A percentile compares a stretch with the other conserved stretches of the same genome.
phyloP scores from a whole-genome alignment of 2,888 invertebrate species.

The Cosmia pyralina region DNA sequence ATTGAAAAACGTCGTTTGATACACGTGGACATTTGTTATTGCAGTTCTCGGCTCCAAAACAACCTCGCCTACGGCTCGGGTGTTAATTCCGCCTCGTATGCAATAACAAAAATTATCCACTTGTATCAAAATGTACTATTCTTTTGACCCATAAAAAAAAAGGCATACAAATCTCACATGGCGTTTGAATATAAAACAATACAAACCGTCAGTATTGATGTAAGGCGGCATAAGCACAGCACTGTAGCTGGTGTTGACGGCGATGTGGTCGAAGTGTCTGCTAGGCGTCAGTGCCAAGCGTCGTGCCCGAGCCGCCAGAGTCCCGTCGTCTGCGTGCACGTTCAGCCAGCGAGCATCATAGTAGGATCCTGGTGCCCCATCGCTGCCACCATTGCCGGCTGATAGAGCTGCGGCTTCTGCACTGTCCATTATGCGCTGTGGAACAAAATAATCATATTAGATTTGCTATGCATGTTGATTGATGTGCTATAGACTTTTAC shows the following conservation, averaged over 20 bases:
- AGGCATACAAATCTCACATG: not conserved
- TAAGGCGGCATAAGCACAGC: constrained; percentile 96
- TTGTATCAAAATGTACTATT: no score
- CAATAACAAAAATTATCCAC: no score
- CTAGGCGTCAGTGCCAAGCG: constrained; percentile 93
- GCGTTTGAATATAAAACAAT: not conserved
- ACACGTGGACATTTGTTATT: no score
- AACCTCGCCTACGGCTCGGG: no score
- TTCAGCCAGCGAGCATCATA: constrained; percentile 96
- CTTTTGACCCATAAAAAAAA: no score
- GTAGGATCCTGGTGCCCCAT: constrained; percentile 91
- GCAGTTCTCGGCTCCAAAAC: no score
- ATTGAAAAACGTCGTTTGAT: no score
- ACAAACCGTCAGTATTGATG: constrained; percentile 92
- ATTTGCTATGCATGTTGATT: no score
- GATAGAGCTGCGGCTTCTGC: constrained; percentile 95
- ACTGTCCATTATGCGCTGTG: constrained; percentile 96
- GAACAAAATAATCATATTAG: constrained; percentile 7
- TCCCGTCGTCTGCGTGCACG: constrained; percentile 94
- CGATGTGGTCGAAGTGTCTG: constrained; percentile 96
- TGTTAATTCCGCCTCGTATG: no score
- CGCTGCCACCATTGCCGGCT: constrained; percentile 89
- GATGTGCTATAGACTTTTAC: not conserved
- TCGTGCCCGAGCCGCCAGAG: constrained; percentile 92
- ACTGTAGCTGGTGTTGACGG: constrained; percentile 95